These are phyloP conservation scores for Prunella strophiata DNA, from an alignment of 2,797 vertebrate species.

Conservation along the genomic window DNA sequence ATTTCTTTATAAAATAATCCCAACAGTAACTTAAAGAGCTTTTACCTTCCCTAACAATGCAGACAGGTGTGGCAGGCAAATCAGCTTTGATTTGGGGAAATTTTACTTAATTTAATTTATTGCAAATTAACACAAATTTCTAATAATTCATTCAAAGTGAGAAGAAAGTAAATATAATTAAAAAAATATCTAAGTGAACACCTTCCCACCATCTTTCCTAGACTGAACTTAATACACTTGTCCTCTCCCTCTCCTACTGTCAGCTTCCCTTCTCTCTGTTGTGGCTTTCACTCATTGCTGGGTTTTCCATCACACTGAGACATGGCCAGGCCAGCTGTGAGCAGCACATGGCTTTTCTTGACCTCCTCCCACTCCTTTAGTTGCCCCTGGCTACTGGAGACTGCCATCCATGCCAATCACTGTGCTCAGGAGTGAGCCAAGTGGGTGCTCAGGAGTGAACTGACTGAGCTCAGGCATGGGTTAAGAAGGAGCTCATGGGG, in stretches of 20 bases:
- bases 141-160: background rate
- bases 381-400: background rate
- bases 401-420: background rate
- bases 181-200: background rate
- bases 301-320: background rate
- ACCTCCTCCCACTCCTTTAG: background rate
- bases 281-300: rapidly evolving
- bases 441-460: background rate
- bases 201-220: background rate
- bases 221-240: background rate
- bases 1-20: conserved; percentile 44
- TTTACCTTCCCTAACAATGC: background rate
- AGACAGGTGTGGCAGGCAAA: background rate
- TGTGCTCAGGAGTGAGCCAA: background rate
- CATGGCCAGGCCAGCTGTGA: background rate
- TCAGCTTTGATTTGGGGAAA: background rate
- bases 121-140: background rate
- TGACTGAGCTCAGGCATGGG: background rate
- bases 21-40: conserved; percentile 54
- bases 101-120: background rate
- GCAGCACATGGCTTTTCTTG: background rate
- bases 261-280: background rate
- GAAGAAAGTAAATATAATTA: background rate
- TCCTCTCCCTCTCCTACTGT: background rate
- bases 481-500: background rate